phyloP scores from a whole-genome alignment of 2,888 invertebrate genomes.

The Scaptomyza reducta region DNA sequence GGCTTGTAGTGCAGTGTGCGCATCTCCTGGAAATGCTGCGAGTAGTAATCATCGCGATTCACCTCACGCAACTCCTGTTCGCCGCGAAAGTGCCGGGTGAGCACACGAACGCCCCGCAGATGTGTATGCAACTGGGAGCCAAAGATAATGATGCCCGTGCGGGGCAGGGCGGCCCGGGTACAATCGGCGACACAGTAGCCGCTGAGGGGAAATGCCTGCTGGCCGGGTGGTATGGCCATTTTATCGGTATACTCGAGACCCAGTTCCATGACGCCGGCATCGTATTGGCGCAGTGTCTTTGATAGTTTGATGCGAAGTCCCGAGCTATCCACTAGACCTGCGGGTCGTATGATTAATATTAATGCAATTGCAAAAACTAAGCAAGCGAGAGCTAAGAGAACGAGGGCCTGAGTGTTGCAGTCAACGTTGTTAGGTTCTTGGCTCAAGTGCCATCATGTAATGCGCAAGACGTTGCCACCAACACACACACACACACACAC shows the following conservation, averaged over 20 bases:
- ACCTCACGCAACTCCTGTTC: slow-evolving; percentile 92
- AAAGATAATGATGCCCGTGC: slow-evolving; percentile 94
- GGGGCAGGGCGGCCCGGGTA: slow-evolving; percentile 93
- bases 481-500: neutral
- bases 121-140: slow-evolving; percentile 99
- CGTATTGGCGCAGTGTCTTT: slow-evolving; percentile 89
- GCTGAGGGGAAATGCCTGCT: slow-evolving; percentile 90
- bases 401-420: slow-evolving; percentile 42
- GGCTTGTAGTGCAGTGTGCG: slow-evolving; percentile 92
- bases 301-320: slow-evolving; percentile 94
- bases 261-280: slow-evolving; percentile 98
- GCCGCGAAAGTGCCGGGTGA: slow-evolving; percentile 93
- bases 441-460: slow-evolving; percentile 39
- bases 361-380: slow-evolving; percentile 46
- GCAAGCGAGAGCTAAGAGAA: neutral
- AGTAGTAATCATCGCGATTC: slow-evolving; percentile 97
- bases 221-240: slow-evolving; percentile 97
- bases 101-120: slow-evolving; percentile 92
- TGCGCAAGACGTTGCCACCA: slow-evolving; percentile 39
- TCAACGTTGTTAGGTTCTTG: too few species aligned
- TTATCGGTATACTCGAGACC: slow-evolving; percentile 99
- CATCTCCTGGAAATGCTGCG: slow-evolving; percentile 99
- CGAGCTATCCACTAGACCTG: slow-evolving; percentile 94
- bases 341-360: slow-evolving; percentile 57
- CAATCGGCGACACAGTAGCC: slow-evolving; percentile 97